Conservation (phyloP, 2,888 invertebrate species). For the Drosophila multiciliata region DNA sequence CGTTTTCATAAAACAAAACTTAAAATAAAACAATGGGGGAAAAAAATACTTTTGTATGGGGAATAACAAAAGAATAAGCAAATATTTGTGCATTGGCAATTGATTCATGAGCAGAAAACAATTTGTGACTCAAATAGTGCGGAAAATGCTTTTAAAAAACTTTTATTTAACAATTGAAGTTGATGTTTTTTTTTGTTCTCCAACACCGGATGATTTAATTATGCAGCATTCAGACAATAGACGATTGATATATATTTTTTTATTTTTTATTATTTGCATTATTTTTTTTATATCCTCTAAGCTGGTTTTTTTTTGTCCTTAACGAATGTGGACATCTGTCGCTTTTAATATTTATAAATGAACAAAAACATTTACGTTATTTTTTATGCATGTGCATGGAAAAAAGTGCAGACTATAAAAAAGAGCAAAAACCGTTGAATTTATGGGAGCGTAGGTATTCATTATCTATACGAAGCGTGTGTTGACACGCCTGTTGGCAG, state of each 20-base stretch:
- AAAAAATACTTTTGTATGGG: neutral
- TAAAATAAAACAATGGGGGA: slow-evolving; percentile 16
- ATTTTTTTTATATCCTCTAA: slow-evolving; percentile 51
- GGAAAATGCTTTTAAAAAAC: slow-evolving; percentile 65
- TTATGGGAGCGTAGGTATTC: slow-evolving; percentile 39
- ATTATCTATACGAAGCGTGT: slow-evolving; percentile 62
- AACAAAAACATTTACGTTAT: slow-evolving; percentile 48
- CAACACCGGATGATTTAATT: slow-evolving; percentile 65
- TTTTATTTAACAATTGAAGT: slow-evolving; percentile 59
- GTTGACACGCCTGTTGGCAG: slow-evolving; percentile 54
- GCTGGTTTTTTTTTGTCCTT: slow-evolving; percentile 56
- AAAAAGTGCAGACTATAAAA: slow-evolving; percentile 14
- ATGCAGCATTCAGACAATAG: slow-evolving; percentile 59
- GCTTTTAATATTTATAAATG: slow-evolving; percentile 65
- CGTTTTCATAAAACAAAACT: slow-evolving; percentile 5
- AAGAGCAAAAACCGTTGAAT: neutral
- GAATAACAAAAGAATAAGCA: slow-evolving; percentile 25
- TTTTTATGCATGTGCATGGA: slow-evolving; percentile 55
- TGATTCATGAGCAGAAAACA: slow-evolving; percentile 73
- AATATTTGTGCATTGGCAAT: slow-evolving; percentile 53
- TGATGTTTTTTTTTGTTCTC: slow-evolving; percentile 25
- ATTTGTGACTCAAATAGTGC: slow-evolving; percentile 73
- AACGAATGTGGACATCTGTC: slow-evolving; percentile 62
- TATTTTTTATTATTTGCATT: slow-evolving; percentile 14
- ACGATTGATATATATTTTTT: slow-evolving; percentile 15